These are phyloP conservation scores for Garra rufa DNA, from an alignment of 2,113 vertebrate species.

Conservation along the genomic window DNA sequence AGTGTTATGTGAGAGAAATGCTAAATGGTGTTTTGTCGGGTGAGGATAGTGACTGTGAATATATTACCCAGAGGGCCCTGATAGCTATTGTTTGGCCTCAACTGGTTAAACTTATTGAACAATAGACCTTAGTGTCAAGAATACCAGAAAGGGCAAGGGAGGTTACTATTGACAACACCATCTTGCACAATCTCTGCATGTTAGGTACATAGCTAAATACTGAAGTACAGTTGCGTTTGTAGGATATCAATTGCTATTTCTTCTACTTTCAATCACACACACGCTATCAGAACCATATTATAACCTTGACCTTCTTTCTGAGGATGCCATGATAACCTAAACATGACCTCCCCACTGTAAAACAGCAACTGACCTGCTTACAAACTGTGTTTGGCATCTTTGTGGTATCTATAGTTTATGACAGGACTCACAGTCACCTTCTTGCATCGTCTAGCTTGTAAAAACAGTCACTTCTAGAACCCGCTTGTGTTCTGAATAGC, in stretches of 20 bases:
- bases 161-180: slow-evolving; percentile 58
- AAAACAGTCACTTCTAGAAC: slow-evolving; percentile 33
- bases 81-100: slow-evolving; percentile 37
- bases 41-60: slow-evolving; percentile 40
- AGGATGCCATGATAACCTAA: slow-evolving; percentile 40
- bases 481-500: background rate
- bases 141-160: slow-evolving; percentile 53
- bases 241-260: background rate
- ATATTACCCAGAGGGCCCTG: slow-evolving; percentile 38
- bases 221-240: background rate
- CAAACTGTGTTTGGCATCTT: background rate
- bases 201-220: background rate
- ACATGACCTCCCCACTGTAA: slow-evolving; percentile 44
- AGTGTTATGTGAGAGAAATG: background rate
- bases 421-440: background rate
- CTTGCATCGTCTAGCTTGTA: slow-evolving; percentile 27
- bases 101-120: slow-evolving; percentile 50
- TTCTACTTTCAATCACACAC: no score
- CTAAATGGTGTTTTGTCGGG: background rate
- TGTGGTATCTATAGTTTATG: slow-evolving; percentile 16
- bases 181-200: background rate
- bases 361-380: slow-evolving; percentile 8
- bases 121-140: slow-evolving; percentile 47
- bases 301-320: background rate
- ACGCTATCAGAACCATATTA: background rate